phyloP scores from a whole-genome alignment of 2,113 vertebrate species.

The Leptobrachium leishanense region DNA sequence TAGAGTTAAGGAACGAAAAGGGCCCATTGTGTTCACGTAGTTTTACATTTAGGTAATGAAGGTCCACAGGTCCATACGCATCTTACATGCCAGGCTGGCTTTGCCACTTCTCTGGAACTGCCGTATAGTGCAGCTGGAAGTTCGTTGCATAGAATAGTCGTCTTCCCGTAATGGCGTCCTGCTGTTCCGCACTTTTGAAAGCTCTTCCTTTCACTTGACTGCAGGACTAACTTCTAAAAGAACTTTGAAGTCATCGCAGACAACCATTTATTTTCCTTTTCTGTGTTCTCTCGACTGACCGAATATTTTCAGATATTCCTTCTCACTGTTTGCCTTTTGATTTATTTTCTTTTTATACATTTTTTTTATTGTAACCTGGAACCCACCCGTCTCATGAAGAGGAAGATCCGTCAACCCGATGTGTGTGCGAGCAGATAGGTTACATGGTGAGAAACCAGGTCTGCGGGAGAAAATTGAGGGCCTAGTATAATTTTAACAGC shows the following conservation, averaged over 20 bases:
- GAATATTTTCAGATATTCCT: conserved; percentile 15
- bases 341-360: conserved; percentile 15
- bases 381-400: no score
- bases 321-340: background rate
- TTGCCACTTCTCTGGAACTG: no score
- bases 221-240: background rate
- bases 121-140: background rate
- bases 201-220: conserved; percentile 6
- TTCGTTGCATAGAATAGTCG: background rate
- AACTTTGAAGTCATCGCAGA: background rate
- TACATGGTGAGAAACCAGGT: no score
- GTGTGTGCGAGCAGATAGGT: no score
- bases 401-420: no score
- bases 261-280: background rate
- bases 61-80: no score
- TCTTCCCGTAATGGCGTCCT: background rate
- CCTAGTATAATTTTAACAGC: no score
- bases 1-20: no score
- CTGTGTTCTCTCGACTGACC: background rate
- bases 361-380: background rate
- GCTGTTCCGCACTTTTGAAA: background rate
- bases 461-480: no score
- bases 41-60: no score
- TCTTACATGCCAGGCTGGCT: no score
- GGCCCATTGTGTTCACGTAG: no score